Percentiles rank a stretch among this genome's conserved stretches.
phyloP scores from a whole-genome alignment of 2,888 invertebrate species.

The Drosophila lutescens region DNA sequence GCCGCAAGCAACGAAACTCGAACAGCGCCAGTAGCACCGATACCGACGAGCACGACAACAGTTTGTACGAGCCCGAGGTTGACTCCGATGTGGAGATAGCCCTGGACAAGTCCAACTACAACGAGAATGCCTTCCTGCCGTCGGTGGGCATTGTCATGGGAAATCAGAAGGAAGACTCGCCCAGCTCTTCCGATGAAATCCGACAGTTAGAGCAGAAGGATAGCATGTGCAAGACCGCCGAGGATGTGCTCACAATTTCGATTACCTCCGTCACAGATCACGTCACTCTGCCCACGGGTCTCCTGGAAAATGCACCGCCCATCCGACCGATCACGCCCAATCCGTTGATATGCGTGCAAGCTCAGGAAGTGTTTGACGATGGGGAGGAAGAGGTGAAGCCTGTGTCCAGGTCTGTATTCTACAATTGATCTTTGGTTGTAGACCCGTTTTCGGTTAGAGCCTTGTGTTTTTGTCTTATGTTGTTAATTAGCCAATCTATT shows the following conservation, averaged over 20 bases:
- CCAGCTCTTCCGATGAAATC: conserved; percentile 59
- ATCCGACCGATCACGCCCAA: conserved; percentile 85
- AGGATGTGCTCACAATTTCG: conserved; percentile 83
- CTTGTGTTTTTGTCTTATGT: conserved; percentile 38
- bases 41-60: conserved; percentile 88
- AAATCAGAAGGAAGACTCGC: conserved; percentile 69
- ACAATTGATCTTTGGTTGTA: conserved; percentile 58
- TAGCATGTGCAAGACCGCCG: conserved; percentile 83
- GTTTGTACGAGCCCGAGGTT: conserved; percentile 85
- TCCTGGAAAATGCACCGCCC: conserved; percentile 82
- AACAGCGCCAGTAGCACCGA: conserved; percentile 85
- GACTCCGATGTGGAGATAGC: conserved; percentile 79
- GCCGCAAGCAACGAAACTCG: conserved; percentile 63
- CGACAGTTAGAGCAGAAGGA: conserved; percentile 84
- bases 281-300: conserved; percentile 82
- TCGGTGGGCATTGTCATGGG: conserved; percentile 88
- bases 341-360: conserved; percentile 86
- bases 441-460: conserved; percentile 42
- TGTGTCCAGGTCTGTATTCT: conserved; percentile 82
- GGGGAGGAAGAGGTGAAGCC: conserved; percentile 84
- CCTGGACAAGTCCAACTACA: conserved; percentile 75
- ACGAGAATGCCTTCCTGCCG: conserved; percentile 86
- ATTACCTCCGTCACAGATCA: conserved; percentile 84
- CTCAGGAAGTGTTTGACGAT: conserved; percentile 55
- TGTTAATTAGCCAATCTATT: conserved; percentile 52